Conservation (phyloP, 1,140 invertebrate genomes). For the Zaprionus tsacasi region DNA sequence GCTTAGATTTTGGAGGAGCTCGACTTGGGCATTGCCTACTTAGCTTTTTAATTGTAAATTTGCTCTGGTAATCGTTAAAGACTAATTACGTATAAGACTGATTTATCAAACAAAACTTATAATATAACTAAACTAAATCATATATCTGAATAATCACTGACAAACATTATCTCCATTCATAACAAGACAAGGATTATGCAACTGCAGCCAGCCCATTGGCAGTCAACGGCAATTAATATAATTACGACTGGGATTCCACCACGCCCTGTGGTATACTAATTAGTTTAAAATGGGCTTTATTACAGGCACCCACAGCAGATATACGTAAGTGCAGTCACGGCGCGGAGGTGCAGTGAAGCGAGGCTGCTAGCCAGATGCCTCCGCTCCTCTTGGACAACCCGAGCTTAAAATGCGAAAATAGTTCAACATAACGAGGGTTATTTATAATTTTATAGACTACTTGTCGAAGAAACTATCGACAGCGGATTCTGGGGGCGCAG, state of each 20-base stretch:
- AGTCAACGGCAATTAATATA: slow-evolving; percentile 66
- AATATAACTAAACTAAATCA: too few relatives aligned
- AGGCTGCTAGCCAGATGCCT: slow-evolving; percentile 21
- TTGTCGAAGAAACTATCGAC: slow-evolving; percentile 37
- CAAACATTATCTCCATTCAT: neutral
- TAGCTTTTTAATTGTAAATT: slow-evolving; percentile 3
- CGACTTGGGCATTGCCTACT: slow-evolving; percentile 12
- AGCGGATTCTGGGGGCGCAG: slow-evolving; percentile 55
- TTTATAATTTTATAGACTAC: slow-evolving; percentile 80
- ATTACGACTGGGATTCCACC: slow-evolving; percentile 66
- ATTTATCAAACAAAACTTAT: too few relatives aligned
- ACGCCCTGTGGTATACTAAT: slow-evolving; percentile 75
- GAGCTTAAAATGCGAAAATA: slow-evolving; percentile 52
- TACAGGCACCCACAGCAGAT: slow-evolving; percentile 43
- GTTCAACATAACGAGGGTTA: slow-evolving; percentile 71
- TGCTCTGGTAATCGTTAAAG: neutral
- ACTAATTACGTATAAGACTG: neutral
- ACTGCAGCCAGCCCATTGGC: slow-evolving; percentile 24
- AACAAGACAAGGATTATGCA: slow-evolving; percentile 52
- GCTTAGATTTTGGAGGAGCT: neutral
- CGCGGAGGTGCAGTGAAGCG: slow-evolving; percentile 44
- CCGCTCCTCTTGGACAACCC: neutral
- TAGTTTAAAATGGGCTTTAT: slow-evolving; percentile 67
- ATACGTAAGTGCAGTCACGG: slow-evolving; percentile 37
- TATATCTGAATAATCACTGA: too few relatives aligned